These are phyloP conservation scores for Pteromalus puparum DNA, from an alignment of 1,140 invertebrate species.

Conservation along the genomic window DNA sequence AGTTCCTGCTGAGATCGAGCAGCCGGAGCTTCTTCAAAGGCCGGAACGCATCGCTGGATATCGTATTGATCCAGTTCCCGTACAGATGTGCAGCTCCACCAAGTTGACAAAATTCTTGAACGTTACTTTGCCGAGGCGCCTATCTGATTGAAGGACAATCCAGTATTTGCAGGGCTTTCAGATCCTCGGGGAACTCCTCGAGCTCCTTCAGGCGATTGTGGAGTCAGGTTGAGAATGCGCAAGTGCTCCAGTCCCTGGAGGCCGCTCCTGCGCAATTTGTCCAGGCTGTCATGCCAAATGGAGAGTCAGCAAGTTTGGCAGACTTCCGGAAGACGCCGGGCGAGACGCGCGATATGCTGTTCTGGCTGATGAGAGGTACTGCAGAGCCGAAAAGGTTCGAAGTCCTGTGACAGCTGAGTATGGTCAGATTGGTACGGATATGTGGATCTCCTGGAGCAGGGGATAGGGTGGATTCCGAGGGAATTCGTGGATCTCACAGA, in stretches of 20 bases:
- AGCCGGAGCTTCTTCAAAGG: conserved; percentile 86
- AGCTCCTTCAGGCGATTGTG: conserved; percentile 88
- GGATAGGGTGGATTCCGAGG: conserved; percentile 80
- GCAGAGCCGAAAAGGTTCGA: conserved; percentile 88
- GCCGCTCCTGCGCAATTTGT: conserved; percentile 88
- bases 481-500: conserved; percentile 82
- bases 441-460: conserved; percentile 86
- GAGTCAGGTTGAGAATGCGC: conserved; percentile 86
- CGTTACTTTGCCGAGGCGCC: conserved; percentile 83
- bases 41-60: conserved; percentile 87
- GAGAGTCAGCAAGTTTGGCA: conserved; percentile 85
- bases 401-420: conserved; percentile 91
- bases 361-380: conserved; percentile 84
- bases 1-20: conserved; percentile 90
- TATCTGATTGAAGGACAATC: conserved; percentile 91
- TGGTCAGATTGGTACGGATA: conserved; percentile 88
- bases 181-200: conserved; percentile 87
- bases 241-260: conserved; percentile 86
- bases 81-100: conserved; percentile 85
- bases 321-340: conserved; percentile 88
- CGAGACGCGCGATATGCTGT: conserved; percentile 87
- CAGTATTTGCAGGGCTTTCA: conserved; percentile 85
- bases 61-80: conserved; percentile 87
- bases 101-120: conserved; percentile 87
- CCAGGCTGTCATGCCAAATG: conserved; percentile 88